Evolutionary conservation across 2,888 invertebrate genomes (phyloP).

Genomic region (Drosophila atroscutellata): DNA sequence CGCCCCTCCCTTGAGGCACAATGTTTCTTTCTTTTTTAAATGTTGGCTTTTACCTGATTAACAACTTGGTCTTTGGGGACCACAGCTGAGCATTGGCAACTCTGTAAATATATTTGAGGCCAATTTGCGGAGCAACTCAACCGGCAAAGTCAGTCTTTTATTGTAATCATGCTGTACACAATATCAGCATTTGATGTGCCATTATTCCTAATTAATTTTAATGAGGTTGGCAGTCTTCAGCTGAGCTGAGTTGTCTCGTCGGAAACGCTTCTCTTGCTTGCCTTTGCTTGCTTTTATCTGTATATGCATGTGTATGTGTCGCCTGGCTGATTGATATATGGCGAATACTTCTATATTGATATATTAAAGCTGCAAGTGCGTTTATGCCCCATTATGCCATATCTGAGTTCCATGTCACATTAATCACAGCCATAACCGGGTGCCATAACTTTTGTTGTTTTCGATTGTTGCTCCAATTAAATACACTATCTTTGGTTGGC

Average conservation of each 20-base stretch:
- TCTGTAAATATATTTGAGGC: conserved; percentile 30
- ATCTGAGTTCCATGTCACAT: conserved; percentile 18
- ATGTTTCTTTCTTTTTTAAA: conserved; percentile 21
- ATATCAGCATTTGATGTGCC: conserved; percentile 35
- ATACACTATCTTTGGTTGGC: conserved; percentile 26
- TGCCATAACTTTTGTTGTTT: conserved; percentile 5
- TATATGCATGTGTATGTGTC: neutral
- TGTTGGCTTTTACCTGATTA: conserved; percentile 54
- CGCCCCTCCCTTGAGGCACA: conserved; percentile 31
- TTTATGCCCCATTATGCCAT: neutral
- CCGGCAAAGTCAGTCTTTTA: neutral
- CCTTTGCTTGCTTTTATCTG: neutral
- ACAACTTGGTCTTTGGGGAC: conserved; percentile 39
- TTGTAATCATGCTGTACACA: neutral
- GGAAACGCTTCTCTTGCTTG: conserved; percentile 3
- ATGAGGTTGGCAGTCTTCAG: conserved; percentile 30
- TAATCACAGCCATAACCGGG: conserved; percentile 33
- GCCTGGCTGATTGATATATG: conserved; percentile 48
- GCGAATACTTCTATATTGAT: conserved; percentile 36
- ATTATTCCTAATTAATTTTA: conserved; percentile 70
- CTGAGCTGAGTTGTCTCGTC: neutral
- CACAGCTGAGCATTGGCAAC: neutral
- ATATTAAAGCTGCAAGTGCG: conserved; percentile 30
- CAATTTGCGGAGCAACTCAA: conserved; percentile 38
- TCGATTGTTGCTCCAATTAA: conserved; percentile 3